Conservation (phyloP, 2,888 invertebrate genomes). For the Sturmia bella region DNA sequence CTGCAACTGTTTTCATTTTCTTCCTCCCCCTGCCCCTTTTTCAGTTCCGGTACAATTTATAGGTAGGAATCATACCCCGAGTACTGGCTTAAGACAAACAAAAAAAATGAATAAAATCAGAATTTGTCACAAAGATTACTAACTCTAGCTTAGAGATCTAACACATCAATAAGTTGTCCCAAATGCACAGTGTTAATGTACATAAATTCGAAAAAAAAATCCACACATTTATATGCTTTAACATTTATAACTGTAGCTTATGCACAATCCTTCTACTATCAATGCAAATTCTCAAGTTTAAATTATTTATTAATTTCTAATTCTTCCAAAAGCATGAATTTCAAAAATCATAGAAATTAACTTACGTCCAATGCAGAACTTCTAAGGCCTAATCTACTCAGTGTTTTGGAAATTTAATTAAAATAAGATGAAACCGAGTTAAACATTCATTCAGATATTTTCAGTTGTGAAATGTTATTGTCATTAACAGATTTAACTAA, state of each 20-base stretch:
- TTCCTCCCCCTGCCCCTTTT: no score
- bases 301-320: conserved; percentile 23
- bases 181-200: no score
- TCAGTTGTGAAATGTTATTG: conserved; percentile 49
- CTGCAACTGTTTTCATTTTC: no score
- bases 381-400: conserved; percentile 30
- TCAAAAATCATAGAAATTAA: conserved; percentile 52
- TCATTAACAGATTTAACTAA: conserved; percentile 62
- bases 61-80: no score
- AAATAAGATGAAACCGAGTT: conserved; percentile 50
- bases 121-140: no score
- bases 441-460: conserved; percentile 20
- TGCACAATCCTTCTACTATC: neutral
- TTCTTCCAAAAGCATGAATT: conserved; percentile 37
- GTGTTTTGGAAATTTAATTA: conserved; percentile 58
- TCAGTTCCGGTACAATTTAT: no score
- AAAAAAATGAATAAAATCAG: no score
- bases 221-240: neutral
- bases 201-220: no score
- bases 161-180: no score
- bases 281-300: conserved; percentile 1
- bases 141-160: no score
- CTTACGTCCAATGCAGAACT: conserved; percentile 57
- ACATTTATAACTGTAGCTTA: neutral
- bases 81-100: no score